Evolutionary conservation across 1,140 invertebrate species (phyloP).

Genomic region (Bombyx mandarina): DNA sequence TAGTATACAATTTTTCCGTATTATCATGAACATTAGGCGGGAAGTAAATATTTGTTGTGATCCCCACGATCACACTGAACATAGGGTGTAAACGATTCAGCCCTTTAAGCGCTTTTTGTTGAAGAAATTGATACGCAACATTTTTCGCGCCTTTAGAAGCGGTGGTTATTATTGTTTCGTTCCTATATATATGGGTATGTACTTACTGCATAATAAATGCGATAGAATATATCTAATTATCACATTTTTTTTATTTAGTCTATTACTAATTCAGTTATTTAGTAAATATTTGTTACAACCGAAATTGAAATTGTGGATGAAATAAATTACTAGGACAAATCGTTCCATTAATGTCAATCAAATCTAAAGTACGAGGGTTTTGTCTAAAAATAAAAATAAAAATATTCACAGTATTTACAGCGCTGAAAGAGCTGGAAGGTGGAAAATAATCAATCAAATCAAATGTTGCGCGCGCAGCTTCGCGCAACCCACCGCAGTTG

Average conservation of each 20-base stretch:
- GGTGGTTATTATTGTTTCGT: no score
- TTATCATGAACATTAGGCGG: conserved; percentile 26
- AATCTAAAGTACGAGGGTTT: neutral
- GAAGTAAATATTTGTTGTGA: conserved; percentile 42
- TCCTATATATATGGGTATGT: no score
- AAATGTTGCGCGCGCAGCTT: conserved; percentile 24
- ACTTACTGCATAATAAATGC: no score
- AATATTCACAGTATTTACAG: neutral
- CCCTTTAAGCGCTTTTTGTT: conserved; percentile 11
- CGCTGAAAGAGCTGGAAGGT: conserved; percentile 25
- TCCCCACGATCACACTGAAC: conserved; percentile 8
- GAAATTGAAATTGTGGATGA: no score
- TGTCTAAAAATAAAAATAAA: neutral
- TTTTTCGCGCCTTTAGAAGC: no score
- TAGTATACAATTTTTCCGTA: conserved; percentile 17
- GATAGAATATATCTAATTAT: no score
- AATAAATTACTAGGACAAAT: no score
- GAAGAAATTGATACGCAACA: no score
- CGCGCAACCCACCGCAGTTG: conserved; percentile 1
- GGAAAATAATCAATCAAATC: conserved; percentile 14
- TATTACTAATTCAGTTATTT: no score
- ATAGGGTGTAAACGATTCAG: conserved; percentile 7
- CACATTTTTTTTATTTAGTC: no score
- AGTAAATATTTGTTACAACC: no score
- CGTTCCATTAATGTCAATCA: no score